These are phyloP conservation scores for Pundamilia nyererei DNA, from an alignment of 2,113 vertebrate species.

Conservation along the genomic window DNA sequence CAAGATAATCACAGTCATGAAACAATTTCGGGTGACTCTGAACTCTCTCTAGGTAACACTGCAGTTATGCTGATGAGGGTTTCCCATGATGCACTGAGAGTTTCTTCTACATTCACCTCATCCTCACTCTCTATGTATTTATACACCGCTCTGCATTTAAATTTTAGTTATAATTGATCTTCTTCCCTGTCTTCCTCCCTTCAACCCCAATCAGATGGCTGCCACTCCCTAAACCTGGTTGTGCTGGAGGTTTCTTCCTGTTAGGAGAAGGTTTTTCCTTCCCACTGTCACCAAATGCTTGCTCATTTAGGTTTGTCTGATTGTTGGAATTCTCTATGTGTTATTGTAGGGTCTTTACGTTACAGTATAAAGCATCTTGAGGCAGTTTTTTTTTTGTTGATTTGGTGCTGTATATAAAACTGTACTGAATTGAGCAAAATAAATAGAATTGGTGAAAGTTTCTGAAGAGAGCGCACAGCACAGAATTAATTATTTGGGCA, in stretches of 20 bases:
- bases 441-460: neutral
- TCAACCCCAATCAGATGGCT: neutral
- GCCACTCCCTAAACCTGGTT: neutral
- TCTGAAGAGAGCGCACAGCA: neutral
- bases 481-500: neutral
- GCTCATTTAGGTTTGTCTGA: neutral
- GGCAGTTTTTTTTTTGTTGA: neutral
- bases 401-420: neutral
- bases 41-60: neutral
- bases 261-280: neutral
- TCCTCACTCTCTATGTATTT: neutral
- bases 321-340: neutral
- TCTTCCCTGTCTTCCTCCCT: neutral
- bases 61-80: neutral
- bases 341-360: neutral
- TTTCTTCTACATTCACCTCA: neutral
- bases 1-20: neutral
- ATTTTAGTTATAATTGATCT: neutral
- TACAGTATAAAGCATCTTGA: neutral
- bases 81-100: neutral
- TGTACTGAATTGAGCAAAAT: neutral
- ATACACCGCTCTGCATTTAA: neutral
- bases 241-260: neutral
- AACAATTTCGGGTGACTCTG: neutral
- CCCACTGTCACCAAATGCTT: neutral